These are phyloP conservation scores for Hirtodrosophila confusa DNA, from an alignment of 2,888 invertebrate species.

Conservation along the genomic window DNA sequence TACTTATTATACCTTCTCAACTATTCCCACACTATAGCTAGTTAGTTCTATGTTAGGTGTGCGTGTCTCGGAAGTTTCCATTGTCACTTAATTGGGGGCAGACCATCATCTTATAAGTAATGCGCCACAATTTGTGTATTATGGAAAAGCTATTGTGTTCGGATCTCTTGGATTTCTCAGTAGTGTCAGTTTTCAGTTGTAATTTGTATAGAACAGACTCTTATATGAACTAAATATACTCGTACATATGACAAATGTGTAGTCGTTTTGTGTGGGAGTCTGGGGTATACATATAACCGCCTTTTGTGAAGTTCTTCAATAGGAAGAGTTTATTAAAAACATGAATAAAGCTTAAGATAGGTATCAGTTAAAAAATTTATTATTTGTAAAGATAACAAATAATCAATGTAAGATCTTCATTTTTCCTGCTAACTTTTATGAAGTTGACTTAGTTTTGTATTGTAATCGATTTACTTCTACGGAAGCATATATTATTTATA, in stretches of 20 bases:
- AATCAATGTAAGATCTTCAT: too few relatives aligned
- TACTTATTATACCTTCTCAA: slow-evolving; percentile 12
- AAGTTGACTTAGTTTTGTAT: too few relatives aligned
- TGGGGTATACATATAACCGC: slow-evolving; percentile 16
- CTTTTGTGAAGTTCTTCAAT: slow-evolving; percentile 6
- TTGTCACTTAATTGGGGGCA: slow-evolving; percentile 70
- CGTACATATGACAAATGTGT: not conserved
- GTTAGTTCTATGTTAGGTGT: slow-evolving; percentile 14
- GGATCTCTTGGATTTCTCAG: slow-evolving; percentile 27
- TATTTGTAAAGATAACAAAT: too few relatives aligned
- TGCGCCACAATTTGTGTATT: slow-evolving; percentile 33
- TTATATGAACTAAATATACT: too few relatives aligned
- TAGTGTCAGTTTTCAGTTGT: not conserved
- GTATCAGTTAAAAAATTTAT: too few relatives aligned
- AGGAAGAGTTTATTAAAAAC: slow-evolving; percentile 1
- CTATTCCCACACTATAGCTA: slow-evolving; percentile 1
- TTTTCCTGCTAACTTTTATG: too few relatives aligned
- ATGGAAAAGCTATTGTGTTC: slow-evolving; percentile 44
- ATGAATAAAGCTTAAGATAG: not conserved
- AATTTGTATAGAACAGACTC: too few relatives aligned
- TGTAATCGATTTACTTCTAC: too few relatives aligned
- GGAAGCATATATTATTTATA: too few relatives aligned
- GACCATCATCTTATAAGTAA: slow-evolving; percentile 24
- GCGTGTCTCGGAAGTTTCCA: slow-evolving; percentile 56
- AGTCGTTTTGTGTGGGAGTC: slow-evolving; percentile 13